Evolutionary conservation across 2,888 invertebrate genomes (phyloP).

Genomic region (Meliscaeva auricollis): DNA sequence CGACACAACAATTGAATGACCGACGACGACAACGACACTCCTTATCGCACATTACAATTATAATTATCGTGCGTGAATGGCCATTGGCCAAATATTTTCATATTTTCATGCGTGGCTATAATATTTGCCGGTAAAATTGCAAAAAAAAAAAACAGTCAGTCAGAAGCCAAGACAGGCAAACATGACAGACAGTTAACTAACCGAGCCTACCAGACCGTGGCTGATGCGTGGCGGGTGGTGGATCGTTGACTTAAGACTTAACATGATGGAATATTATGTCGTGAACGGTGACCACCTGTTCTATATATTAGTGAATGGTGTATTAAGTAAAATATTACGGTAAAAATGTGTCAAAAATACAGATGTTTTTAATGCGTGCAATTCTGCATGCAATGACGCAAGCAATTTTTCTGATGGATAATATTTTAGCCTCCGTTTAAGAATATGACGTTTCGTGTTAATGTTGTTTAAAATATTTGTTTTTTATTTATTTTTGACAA

Average conservation of each 20-base stretch:
- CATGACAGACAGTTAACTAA: constrained; percentile 15
- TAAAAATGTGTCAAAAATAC: no score
- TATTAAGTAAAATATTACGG: no score
- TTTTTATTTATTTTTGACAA: no score
- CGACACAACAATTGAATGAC: no score
- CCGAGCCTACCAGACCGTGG: constrained; percentile 9
- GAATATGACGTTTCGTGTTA: no score
- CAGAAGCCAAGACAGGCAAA: constrained; percentile 7
- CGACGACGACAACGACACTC: not conserved
- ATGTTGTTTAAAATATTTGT: no score
- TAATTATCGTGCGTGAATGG: constrained; percentile 28
- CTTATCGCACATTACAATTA: constrained; percentile 21
- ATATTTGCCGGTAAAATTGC: constrained; percentile 10
- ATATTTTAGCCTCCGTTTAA: no score
- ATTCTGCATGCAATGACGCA: no score
- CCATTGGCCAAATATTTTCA: constrained; percentile 33
- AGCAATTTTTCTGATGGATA: no score
- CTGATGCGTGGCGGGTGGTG: constrained; percentile 1
- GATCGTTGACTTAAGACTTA: constrained; percentile 20
- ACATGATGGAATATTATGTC: not conserved
- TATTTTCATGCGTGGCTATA: constrained; percentile 31
- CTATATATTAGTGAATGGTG: not conserved
- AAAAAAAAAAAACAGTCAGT: constrained; percentile 8
- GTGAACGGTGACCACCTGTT: not conserved
- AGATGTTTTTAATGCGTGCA: no score